phyloP scores from a whole-genome alignment of 2,113 vertebrate genomes.

The Junco hyemalis region DNA sequence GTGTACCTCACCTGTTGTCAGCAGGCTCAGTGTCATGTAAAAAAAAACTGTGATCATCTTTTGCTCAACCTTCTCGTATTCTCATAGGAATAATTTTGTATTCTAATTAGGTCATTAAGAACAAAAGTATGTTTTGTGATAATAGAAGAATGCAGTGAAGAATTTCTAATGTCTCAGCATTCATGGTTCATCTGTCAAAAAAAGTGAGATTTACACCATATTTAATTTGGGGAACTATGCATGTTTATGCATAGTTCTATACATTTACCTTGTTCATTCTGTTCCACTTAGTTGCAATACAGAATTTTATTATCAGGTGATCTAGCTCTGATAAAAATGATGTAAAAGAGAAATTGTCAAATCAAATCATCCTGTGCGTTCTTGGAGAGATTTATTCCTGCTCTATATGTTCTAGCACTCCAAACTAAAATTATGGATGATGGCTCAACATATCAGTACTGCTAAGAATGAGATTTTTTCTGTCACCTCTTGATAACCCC shows the following conservation, averaged over 20 bases:
- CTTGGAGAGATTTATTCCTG: not conserved
- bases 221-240: not conserved
- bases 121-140: not conserved
- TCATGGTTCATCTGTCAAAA: not conserved
- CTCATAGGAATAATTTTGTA: not conserved
- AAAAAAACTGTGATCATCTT: not conserved
- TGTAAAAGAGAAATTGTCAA: not conserved
- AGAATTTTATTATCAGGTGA: not conserved
- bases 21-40: not conserved
- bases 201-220: not conserved
- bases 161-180: not conserved
- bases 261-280: not conserved
- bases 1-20: not conserved
- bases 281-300: not conserved
- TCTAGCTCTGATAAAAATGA: not conserved
- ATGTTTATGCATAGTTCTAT: not conserved
- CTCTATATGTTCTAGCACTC: not conserved
- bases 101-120: not conserved
- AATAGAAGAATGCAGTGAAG: not conserved
- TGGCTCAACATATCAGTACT: not conserved
- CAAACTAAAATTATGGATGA: not conserved
- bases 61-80: not conserved
- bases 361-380: not conserved
- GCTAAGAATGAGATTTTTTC: not conserved
- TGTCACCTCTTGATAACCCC: not conserved